A percentile compares a stretch with the other conserved stretches of the same genome.
Conservation (phyloP, 1,140 invertebrate species). For the Pissodes strobi region DNA sequence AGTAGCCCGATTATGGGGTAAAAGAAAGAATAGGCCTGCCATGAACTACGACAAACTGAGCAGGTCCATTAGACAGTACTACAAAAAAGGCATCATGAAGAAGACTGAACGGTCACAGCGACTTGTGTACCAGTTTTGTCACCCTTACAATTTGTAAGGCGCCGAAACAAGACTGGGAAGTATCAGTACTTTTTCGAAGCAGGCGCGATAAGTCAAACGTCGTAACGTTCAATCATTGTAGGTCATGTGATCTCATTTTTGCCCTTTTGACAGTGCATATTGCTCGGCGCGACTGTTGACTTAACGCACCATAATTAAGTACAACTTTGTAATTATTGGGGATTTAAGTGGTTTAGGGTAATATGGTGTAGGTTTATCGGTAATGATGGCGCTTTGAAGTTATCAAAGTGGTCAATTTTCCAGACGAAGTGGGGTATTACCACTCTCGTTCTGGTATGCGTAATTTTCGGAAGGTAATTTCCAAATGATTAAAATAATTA, state of each 20-base stretch:
- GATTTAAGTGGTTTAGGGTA: slow-evolving; percentile 30
- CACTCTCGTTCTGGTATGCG: slow-evolving; percentile 34
- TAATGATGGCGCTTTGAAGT: slow-evolving; percentile 47
- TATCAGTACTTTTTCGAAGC: no score
- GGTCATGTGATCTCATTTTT: slow-evolving; percentile 33
- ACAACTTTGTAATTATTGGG: slow-evolving; percentile 36
- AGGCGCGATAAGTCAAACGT: background rate
- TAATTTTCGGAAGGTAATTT: slow-evolving; percentile 58
- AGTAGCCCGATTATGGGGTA: slow-evolving; percentile 95
- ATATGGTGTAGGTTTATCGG: slow-evolving; percentile 36
- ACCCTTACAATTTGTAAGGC: slow-evolving; percentile 83
- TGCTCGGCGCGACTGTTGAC: slow-evolving; percentile 6
- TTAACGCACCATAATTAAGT: slow-evolving; percentile 1
- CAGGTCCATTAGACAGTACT: slow-evolving; percentile 97
- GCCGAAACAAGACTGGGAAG: background rate
- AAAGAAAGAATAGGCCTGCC: slow-evolving; percentile 94
- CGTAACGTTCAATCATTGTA: slow-evolving; percentile 17
- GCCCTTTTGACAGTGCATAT: slow-evolving; percentile 25
- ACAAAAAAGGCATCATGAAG: slow-evolving; percentile 99
- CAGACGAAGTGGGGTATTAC: slow-evolving; percentile 48
- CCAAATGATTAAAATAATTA: slow-evolving; percentile 47
- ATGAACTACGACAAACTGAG: slow-evolving; percentile 99
- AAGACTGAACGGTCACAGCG: slow-evolving; percentile 97
- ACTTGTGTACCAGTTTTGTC: slow-evolving; percentile 98
- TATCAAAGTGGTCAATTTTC: slow-evolving; percentile 47